Conservation (phyloP, 2,113 vertebrate genomes). For the Amphiprion percula region DNA sequence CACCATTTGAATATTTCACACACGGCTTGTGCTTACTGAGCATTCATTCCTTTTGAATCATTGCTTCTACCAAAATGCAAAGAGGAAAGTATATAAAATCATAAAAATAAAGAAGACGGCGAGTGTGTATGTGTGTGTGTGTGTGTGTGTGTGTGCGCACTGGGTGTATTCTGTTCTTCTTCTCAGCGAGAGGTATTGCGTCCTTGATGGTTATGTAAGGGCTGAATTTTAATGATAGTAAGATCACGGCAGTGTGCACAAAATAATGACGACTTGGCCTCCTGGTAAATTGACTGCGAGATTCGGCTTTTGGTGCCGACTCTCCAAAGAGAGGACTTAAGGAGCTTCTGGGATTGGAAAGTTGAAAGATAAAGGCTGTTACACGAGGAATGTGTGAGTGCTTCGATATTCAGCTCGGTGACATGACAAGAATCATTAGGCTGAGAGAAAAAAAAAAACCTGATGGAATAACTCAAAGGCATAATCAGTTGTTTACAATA, state of each 20-base stretch:
- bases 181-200: conserved; percentile 15
- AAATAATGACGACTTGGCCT: conserved; percentile 62
- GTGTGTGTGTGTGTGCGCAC: neutral
- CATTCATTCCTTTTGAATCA: conserved; percentile 50
- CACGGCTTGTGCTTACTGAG: conserved; percentile 39
- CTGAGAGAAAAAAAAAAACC: conserved; percentile 9
- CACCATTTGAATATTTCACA: conserved; percentile 72
- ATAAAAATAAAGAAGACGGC: conserved; percentile 29
- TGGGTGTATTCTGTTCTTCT: conserved; percentile 19
- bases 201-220: conserved; percentile 63
- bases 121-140: neutral
- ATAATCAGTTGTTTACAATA: conserved; percentile 60
- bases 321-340: conserved; percentile 64
- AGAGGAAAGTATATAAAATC: conserved; percentile 23
- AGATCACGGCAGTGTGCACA: conserved; percentile 40
- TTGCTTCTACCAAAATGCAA: conserved; percentile 20
- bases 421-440: conserved; percentile 57
- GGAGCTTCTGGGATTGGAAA: conserved; percentile 70
- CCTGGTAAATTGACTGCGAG: conserved; percentile 66
- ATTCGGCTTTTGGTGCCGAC: conserved; percentile 58
- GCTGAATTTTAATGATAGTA: conserved; percentile 58
- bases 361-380: conserved; percentile 67
- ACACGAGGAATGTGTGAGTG: conserved; percentile 41
- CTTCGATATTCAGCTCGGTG: conserved; percentile 38
- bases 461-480: conserved; percentile 54